These are phyloP conservation scores for Wasmannia auropunctata DNA, from an alignment of 1,140 invertebrate species.

Conservation along the genomic window DNA sequence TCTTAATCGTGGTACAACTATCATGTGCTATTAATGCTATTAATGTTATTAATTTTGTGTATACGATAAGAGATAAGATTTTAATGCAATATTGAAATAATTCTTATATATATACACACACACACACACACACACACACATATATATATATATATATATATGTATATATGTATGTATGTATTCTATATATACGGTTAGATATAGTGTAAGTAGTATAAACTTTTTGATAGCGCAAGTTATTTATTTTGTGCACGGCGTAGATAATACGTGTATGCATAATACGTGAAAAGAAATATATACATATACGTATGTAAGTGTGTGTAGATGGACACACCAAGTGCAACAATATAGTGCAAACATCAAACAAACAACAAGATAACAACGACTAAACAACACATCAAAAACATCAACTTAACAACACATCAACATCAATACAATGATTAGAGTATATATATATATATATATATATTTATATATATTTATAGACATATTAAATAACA, in stretches of 20 bases:
- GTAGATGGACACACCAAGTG: slow-evolving; percentile 77
- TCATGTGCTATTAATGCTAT: not conserved
- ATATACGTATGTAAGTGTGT: slow-evolving; percentile 63
- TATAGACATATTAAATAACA: slow-evolving; percentile 76
- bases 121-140: not conserved
- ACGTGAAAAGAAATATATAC: slow-evolving; percentile 34
- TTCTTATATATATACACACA: not conserved
- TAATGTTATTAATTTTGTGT: not conserved
- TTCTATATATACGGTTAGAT: not conserved
- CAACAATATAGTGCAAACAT: slow-evolving; percentile 83
- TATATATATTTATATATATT: too few relatives aligned
- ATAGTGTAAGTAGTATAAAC: not conserved
- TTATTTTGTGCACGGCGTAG: slow-evolving; percentile 28
- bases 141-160: not conserved
- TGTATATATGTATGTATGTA: too few relatives aligned
- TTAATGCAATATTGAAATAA: not conserved
- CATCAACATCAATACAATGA: slow-evolving; percentile 84
- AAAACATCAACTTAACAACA: slow-evolving; percentile 84
- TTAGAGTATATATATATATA: slow-evolving; percentile 78
- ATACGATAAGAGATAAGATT: not conserved
- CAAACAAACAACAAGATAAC: slow-evolving; percentile 85
- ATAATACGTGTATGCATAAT: slow-evolving; percentile 61
- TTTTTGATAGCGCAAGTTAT: slow-evolving; percentile 21
- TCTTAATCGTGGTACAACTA: slow-evolving; percentile 3
- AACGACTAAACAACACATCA: slow-evolving; percentile 85